phyloP scores from a whole-genome alignment of 1,140 invertebrate species.

The Lutraria rhynchaena region DNA sequence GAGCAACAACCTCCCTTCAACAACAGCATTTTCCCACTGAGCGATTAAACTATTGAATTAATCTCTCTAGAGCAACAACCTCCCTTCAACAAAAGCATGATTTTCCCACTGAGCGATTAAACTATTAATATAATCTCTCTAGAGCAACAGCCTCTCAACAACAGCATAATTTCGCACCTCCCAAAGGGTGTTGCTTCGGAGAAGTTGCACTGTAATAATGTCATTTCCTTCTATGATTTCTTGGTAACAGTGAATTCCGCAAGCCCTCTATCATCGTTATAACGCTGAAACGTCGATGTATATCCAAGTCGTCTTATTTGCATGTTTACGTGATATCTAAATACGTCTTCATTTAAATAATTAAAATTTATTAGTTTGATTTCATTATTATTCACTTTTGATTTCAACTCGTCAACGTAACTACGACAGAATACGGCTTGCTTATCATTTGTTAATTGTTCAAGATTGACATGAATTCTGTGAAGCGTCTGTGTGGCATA shows the following conservation, averaged over 20 bases:
- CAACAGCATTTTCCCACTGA: too few relatives aligned
- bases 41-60: too few relatives aligned
- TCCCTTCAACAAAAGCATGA: too few relatives aligned
- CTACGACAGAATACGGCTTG: not conserved
- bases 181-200: too few relatives aligned
- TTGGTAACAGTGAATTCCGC: not conserved
- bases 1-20: too few relatives aligned
- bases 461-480: not conserved
- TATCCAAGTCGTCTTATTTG: not conserved
- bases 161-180: too few relatives aligned
- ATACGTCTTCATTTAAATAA: not conserved
- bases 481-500: not conserved
- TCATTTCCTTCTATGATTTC: too few relatives aligned
- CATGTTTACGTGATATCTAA: not conserved
- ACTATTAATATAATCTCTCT: too few relatives aligned
- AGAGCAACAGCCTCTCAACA: too few relatives aligned
- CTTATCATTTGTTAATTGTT: not conserved
- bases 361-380: not conserved
- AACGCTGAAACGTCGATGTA: not conserved
- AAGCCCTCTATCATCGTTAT: slow-evolving; percentile 12
- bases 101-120: too few relatives aligned
- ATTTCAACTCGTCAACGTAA: not conserved
- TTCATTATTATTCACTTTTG: not conserved
- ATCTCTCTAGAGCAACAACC: too few relatives aligned
- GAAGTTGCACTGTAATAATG: too few relatives aligned